A percentile compares a stretch with the other conserved stretches of the same genome.
Evolutionary conservation across 2,888 invertebrate genomes (phyloP).

Genomic region (Mythimna albipuncta): DNA sequence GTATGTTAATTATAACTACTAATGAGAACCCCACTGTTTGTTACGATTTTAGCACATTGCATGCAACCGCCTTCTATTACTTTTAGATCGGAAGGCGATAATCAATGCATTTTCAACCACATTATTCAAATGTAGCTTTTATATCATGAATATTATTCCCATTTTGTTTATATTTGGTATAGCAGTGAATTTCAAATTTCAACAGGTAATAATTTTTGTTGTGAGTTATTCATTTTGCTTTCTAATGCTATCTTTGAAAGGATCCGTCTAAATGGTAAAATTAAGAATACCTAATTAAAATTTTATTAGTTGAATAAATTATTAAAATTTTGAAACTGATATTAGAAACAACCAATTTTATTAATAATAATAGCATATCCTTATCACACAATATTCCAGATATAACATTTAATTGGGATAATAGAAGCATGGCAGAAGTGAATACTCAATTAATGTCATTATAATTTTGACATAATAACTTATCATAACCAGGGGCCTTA

Average conservation of each 20-base stretch:
- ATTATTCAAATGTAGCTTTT: conserved; percentile 27
- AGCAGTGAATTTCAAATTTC: neutral
- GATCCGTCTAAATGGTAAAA: neutral
- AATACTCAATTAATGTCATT: no score
- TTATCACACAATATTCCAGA: neutral
- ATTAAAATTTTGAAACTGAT: no score
- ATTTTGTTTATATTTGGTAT: conserved; percentile 7
- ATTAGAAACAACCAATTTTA: neutral
- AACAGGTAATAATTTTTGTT: neutral
- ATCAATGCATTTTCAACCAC: conserved; percentile 37
- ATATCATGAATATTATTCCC: conserved; percentile 16
- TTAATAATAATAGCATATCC: neutral
- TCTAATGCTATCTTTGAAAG: neutral
- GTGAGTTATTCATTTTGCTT: conserved; percentile 10
- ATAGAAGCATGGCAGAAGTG: neutral
- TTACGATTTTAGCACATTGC: conserved; percentile 70
- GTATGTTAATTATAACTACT: conserved; percentile 81
- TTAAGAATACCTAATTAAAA: neutral
- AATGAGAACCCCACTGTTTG: conserved; percentile 74
- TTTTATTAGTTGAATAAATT: no score
- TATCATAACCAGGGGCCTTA: no score
- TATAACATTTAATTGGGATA: conserved; percentile 3
- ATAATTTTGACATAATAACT: neutral
- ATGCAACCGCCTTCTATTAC: conserved; percentile 57
- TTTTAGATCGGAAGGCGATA: conserved; percentile 49